Percentiles rank a stretch among this genome's conserved stretches.
Evolutionary conservation across 2,797 vertebrate genomes (phyloP).

Genomic region (Somateria mollissima): DNA sequence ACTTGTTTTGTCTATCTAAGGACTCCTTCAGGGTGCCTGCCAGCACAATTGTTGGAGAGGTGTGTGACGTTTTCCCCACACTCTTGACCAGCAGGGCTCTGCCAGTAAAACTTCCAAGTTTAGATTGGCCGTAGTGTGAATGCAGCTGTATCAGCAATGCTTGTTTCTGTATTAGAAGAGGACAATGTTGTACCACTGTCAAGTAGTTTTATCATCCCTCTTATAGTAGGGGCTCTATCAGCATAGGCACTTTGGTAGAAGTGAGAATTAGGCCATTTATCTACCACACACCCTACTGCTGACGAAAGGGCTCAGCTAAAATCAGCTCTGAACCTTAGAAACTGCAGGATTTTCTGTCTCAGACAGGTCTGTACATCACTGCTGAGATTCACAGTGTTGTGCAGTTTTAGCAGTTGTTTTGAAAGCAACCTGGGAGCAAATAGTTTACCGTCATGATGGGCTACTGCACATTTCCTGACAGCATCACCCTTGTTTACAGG

Average conservation of each 20-base stretch:
- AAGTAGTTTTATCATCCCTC: constrained; percentile 24
- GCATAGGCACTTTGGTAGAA: neutral
- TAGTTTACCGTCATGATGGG: neutral
- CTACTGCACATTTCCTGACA: neutral
- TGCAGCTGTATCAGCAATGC: neutral
- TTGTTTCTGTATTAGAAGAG: neutral
- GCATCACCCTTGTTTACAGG: neutral
- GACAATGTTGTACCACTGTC: neutral
- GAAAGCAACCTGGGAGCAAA: neutral
- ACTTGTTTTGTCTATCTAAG: constrained; percentile 30
- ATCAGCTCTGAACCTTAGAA: neutral
- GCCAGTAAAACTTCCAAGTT: constrained; percentile 59
- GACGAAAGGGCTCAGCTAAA: neutral
- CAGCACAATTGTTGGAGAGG: constrained; percentile 3
- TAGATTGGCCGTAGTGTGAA: constrained; percentile 2
- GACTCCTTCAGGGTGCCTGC: neutral
- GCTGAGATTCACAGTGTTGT: neutral
- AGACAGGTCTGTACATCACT: neutral
- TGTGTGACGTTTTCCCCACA: neutral
- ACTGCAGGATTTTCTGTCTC: neutral
- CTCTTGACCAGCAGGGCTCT: neutral
- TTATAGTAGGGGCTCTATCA: neutral
- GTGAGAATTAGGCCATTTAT: constrained; percentile 30
- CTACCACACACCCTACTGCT: neutral
- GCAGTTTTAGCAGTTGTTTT: neutral